Percentiles rank a stretch among this genome's conserved stretches.
phyloP scores from a whole-genome alignment of 1,140 invertebrate species.

The Drosophila cardini region DNA sequence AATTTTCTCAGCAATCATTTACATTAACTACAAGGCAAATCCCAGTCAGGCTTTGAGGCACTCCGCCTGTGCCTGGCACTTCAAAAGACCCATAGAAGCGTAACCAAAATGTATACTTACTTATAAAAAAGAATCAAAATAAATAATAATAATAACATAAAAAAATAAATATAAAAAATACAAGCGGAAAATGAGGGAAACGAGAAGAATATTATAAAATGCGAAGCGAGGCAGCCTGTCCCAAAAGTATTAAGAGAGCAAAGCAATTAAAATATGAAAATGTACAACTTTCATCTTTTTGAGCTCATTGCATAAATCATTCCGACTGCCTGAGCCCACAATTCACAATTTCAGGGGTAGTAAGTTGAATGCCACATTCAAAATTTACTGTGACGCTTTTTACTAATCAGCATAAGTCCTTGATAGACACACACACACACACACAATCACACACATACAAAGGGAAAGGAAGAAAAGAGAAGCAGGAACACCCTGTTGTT shows the following conservation, averaged over 20 bases:
- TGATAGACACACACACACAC: slow-evolving; percentile 41
- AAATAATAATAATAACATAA: slow-evolving; percentile 25
- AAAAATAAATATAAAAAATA: slow-evolving; percentile 28
- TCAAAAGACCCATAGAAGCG: slow-evolving; percentile 81
- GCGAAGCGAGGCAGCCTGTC: slow-evolving; percentile 51
- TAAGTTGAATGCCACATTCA: slow-evolving; percentile 52
- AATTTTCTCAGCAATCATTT: slow-evolving; percentile 83
- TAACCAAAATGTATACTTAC: slow-evolving; percentile 49
- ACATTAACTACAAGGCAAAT: slow-evolving; percentile 76
- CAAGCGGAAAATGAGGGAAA: slow-evolving; percentile 44
- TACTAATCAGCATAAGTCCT: slow-evolving; percentile 82
- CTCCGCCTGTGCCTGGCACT: slow-evolving; percentile 47
- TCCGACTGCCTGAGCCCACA: slow-evolving; percentile 70
- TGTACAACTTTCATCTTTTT: slow-evolving; percentile 84
- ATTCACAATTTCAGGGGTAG: slow-evolving; percentile 41
- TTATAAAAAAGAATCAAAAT: background rate
- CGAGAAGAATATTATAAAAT: slow-evolving; percentile 54
- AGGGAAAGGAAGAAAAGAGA: background rate
- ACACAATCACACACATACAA: background rate
- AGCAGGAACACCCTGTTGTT: slow-evolving; percentile 42
- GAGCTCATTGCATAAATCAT: slow-evolving; percentile 83
- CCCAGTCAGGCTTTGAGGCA: slow-evolving; percentile 29
- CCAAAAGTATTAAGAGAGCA: slow-evolving; percentile 83
- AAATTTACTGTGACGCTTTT: slow-evolving; percentile 82
- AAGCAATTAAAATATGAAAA: slow-evolving; percentile 84